phyloP scores from a whole-genome alignment of 1,140 invertebrate genomes.

The Philotrypesis tridentata region DNA sequence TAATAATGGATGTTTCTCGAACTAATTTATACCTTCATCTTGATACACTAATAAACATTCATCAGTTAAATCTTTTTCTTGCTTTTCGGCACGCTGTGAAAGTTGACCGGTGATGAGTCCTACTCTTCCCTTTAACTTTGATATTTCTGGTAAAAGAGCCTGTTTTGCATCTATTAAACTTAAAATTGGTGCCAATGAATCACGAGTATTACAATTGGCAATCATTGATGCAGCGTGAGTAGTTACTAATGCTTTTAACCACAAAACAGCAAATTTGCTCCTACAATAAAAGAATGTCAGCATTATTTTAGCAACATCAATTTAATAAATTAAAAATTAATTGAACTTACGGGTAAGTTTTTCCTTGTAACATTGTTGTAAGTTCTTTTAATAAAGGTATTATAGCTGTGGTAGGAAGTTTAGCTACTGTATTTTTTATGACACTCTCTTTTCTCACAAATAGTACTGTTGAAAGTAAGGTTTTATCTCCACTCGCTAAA shows the following conservation, averaged over 20 bases:
- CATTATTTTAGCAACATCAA: background rate
- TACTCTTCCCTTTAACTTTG: constrained; percentile 76
- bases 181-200: constrained; percentile 76
- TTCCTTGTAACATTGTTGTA: constrained; percentile 77
- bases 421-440: constrained; percentile 77
- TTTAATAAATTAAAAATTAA: constrained; percentile 10
- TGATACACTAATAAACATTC: constrained; percentile 75
- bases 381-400: constrained; percentile 78
- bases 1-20: constrained; percentile 7
- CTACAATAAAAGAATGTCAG: constrained; percentile 63
- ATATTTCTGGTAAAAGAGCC: constrained; percentile 73
- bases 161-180: constrained; percentile 77
- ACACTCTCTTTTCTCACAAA: constrained; percentile 74
- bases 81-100: constrained; percentile 65
- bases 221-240: constrained; percentile 79
- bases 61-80: constrained; percentile 68
- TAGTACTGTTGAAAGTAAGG: constrained; percentile 76
- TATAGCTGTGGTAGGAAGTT: constrained; percentile 78
- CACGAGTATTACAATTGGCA: constrained; percentile 74
- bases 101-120: constrained; percentile 77
- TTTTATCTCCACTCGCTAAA: constrained; percentile 84
- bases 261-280: constrained; percentile 76
- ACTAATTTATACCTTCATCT: constrained; percentile 73
- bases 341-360: constrained; percentile 73
- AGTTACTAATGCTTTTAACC: constrained; percentile 77